Evolutionary conservation across 2,797 vertebrate genomes (phyloP), one percentile per base, ranked within the genome.

Genomic region (Momotus momota): DNA sequence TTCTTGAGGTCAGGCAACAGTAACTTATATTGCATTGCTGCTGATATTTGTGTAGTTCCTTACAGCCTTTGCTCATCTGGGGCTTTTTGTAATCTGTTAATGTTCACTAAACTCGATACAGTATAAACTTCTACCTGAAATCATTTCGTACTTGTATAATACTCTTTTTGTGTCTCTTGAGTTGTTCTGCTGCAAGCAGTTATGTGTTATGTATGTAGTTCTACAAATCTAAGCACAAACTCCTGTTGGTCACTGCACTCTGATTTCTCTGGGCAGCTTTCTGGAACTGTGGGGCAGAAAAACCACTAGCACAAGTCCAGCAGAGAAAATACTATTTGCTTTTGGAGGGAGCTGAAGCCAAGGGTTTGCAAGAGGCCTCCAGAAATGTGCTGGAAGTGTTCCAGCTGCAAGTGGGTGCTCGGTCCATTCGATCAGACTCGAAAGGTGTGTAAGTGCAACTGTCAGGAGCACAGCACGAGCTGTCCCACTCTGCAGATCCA

Each of bases 381-480:
- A 65, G 74, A 23, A 25, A 2, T 2, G 41, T 0, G 1, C 48
- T 81, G 46, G 26, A 49, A 62, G 26, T 4, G 16, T 13, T 48
- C 35, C 60, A 54, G 60, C 31, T 52, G 15, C 9, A 13, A 14
- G 33, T 20, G 31, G 15, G 25, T 22, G 38, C 52, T 80, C 3
- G 1, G 52, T 51, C 31, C 33, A 8, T 20, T 73, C 0, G 0
- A 5, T 22, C 31, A 40, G 52, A 43, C 21, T 58, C 46, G 21
- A 31, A 29, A 22, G 26, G 17, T 2, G 0, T 12, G 14, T 9
- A 26, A 23, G 17, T 7, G 6, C 4, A 13, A 41, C 35, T 33
- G 29, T 35, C 55, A 33, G 40, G 60, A 3, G 9, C 6, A 3
- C 21, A 10, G 35, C 26, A 2, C 17, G 19, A 29, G 5, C 25